These are phyloP conservation scores for Solea senegalensis DNA, from an alignment of 2,113 vertebrate species.

Conservation along the genomic window DNA sequence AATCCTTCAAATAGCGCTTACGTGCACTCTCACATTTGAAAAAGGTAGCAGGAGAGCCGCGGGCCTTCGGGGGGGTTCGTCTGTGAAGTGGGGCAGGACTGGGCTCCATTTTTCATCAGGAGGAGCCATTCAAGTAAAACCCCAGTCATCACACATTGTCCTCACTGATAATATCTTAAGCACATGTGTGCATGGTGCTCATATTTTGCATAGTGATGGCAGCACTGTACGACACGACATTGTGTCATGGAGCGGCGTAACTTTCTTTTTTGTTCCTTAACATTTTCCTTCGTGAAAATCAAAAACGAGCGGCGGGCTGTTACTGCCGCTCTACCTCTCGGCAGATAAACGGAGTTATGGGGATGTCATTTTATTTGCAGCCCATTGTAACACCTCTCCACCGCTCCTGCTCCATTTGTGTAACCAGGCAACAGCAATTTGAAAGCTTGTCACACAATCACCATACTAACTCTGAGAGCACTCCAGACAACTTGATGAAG, in stretches of 20 bases:
- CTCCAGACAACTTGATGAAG: slow-evolving; percentile 74
- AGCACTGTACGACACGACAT: not conserved
- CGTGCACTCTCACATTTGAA: slow-evolving; percentile 75
- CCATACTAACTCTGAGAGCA: slow-evolving; percentile 74
- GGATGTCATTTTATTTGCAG: slow-evolving; percentile 72
- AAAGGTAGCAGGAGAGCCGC: slow-evolving; percentile 58
- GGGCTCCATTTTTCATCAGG: slow-evolving; percentile 31
- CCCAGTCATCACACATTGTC: slow-evolving; percentile 14
- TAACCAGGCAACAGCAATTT: slow-evolving; percentile 80
- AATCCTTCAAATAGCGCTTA: slow-evolving; percentile 76
- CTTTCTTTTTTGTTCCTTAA: not conserved
- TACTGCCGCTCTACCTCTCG: slow-evolving; percentile 37
- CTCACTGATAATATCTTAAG: slow-evolving; percentile 5
- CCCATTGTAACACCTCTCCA: slow-evolving; percentile 73
- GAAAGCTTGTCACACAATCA: slow-evolving; percentile 77
- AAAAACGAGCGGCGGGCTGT: slow-evolving; percentile 38
- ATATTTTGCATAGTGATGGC: slow-evolving; percentile 28
- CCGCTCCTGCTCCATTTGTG: slow-evolving; percentile 75
- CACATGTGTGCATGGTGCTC: not conserved
- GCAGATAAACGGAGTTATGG: slow-evolving; percentile 63
- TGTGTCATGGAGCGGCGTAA: not conserved
- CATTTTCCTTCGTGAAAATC: slow-evolving; percentile 11
- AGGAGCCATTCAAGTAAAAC: slow-evolving; percentile 38
- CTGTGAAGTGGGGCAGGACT: slow-evolving; percentile 72
- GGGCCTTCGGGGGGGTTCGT: slow-evolving; percentile 65